Base-by-base conservation (phyloP, 2,888 invertebrate species). In the Hoplodrina blanda region DNA sequence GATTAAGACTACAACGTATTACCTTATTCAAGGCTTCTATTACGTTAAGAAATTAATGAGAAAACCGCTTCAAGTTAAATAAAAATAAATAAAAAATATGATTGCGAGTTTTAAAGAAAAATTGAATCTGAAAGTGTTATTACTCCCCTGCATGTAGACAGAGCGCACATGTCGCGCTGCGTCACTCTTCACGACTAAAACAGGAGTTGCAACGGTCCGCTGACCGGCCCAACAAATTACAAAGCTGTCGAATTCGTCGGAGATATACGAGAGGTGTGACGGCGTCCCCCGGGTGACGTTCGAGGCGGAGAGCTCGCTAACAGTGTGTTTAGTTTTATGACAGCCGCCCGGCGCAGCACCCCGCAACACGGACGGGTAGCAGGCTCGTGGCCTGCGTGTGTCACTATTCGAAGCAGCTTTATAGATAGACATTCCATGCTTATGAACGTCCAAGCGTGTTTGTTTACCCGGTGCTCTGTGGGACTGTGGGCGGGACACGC, bases 251-350 rank as follows among this genome's bases (percentile, higher is more conserved):
- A 60, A 56, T 11, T 53, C 11, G 54, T 15, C 11, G 17, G 59
- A 59, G 33, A 78, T 41, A 55, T 52, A 61, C 19, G 63, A 33
- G 41, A 56, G 62, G 17, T 56, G 71, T 30, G 53, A 17, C n/a
- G 53, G 57, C 33, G 50, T 74, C 77, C 64, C 77, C n/a, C 50
- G 77, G 62, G 74, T 11, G 37, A 25, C 62, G 17, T 73, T 6
- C 11, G 25, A 25, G 33, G n/a, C 30, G 37, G 54, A 19, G 20
- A 53, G 57, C 71, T 11, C 41, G 46, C 46, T 46, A 46, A 46
- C 15, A 4, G 17, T 17, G 15, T 13, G 15, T 8, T 15, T 44
- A 13, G 15, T 44, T 76, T 76, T 77, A 77, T 49, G 67, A 52
- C 33, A 52, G 62, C 20, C 11, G 50, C 19, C 30, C 62, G 54